Evolutionary conservation across 2,888 invertebrate genomes (phyloP).

Genomic region (Thecophora atra): DNA sequence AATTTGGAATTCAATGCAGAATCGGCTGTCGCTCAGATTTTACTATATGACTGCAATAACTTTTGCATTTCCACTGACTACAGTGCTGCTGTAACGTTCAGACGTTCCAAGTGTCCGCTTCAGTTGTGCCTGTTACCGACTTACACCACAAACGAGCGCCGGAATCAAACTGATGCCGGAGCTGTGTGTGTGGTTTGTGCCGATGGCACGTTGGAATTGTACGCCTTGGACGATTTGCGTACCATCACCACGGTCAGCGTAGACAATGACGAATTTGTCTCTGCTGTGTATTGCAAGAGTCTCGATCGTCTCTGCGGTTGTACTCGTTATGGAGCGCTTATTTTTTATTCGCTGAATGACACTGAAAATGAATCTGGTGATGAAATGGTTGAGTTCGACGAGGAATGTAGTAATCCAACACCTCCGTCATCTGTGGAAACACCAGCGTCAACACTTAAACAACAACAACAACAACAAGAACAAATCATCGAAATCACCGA

Average conservation of each 20-base stretch:
- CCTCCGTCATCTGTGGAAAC: neutral
- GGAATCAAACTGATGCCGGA: slow-evolving; percentile 65
- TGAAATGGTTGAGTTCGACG: slow-evolving; percentile 75
- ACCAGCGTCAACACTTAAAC: slow-evolving; percentile 9
- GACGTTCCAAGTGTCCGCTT: slow-evolving; percentile 73
- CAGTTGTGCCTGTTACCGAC: slow-evolving; percentile 76
- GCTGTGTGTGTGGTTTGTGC: slow-evolving; percentile 78
- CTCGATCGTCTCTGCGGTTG: slow-evolving; percentile 87
- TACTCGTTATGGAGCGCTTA: slow-evolving; percentile 81
- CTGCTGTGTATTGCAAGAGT: slow-evolving; percentile 87
- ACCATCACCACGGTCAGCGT: slow-evolving; percentile 75
- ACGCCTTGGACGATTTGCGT: slow-evolving; percentile 77
- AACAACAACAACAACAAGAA: slow-evolving; percentile 32
- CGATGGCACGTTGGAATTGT: slow-evolving; percentile 78
- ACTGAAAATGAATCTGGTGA: slow-evolving; percentile 77
- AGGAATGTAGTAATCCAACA: slow-evolving; percentile 66
- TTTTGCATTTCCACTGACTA: slow-evolving; percentile 58
- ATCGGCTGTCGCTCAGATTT: slow-evolving; percentile 57
- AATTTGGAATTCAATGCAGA: slow-evolving; percentile 50
- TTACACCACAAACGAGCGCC: slow-evolving; percentile 40
- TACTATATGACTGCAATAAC: slow-evolving; percentile 58
- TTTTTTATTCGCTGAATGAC: slow-evolving; percentile 82
- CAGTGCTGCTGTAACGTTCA: slow-evolving; percentile 68
- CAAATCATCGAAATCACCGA: slow-evolving; percentile 51
- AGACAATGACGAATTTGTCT: slow-evolving; percentile 78